phyloP scores from a whole-genome alignment of 2,113 vertebrate genomes.

The Lamprotornis superbus region DNA sequence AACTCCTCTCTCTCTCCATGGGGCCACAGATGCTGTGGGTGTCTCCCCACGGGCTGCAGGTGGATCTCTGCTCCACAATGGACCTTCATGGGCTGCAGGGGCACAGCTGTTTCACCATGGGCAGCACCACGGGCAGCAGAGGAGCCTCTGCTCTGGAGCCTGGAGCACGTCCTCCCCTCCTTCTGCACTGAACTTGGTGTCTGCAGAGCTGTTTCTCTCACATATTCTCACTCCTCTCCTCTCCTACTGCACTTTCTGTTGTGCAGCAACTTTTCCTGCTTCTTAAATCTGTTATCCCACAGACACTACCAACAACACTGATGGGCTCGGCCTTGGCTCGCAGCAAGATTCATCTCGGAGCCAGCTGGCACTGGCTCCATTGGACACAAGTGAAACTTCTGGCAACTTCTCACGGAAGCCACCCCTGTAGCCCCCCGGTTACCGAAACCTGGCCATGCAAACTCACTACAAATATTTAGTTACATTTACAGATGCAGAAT shows the following conservation, averaged over 20 bases:
- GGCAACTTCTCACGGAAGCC: not conserved
- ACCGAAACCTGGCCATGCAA: not conserved
- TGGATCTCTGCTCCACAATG: not conserved
- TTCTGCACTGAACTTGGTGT: not conserved
- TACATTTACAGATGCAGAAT: not conserved
- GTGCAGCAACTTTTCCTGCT: not conserved
- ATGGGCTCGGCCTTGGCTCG: rapidly evolving
- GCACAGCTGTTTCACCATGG: not conserved
- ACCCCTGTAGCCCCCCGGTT: not conserved
- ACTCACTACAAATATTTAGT: not conserved
- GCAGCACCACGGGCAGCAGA: rapidly evolving
- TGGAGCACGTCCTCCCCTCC: not conserved
- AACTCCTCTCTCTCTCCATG: not conserved
- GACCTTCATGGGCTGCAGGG: not conserved
- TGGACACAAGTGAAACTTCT: not conserved
- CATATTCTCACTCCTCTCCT: no score
- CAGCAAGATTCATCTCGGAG: not conserved
- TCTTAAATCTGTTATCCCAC: not conserved
- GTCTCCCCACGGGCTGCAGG: rapidly evolving
- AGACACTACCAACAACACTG: not conserved
- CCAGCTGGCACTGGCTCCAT: not conserved
- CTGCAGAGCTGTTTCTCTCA: not conserved
- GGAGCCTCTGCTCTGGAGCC: rapidly evolving
- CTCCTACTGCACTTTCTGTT: not conserved
- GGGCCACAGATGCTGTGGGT: not conserved